Evolutionary conservation across 1,140 invertebrate genomes (phyloP).

Genomic region (Drosophila hydei): DNA sequence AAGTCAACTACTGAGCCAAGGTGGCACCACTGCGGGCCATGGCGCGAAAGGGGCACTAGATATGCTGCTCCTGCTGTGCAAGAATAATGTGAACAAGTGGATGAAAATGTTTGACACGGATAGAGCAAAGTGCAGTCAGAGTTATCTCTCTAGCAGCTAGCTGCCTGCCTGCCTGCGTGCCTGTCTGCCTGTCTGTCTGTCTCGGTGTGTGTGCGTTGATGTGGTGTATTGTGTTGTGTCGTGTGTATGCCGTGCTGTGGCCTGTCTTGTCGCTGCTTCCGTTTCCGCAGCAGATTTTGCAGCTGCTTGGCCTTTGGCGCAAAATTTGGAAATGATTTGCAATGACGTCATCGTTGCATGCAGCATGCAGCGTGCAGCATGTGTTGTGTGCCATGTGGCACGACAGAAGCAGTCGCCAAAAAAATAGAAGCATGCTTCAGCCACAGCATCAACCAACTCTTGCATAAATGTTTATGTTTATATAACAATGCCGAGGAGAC

Average conservation of each 20-base stretch:
- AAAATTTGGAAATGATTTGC: constrained; percentile 80
- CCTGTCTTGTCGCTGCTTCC: constrained; percentile 69
- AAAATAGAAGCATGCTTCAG: not conserved
- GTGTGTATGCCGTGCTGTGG: constrained; percentile 60
- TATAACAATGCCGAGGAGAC: constrained; percentile 48
- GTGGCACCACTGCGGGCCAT: not conserved
- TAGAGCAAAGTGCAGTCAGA: constrained; percentile 57
- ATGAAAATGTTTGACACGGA: constrained; percentile 80
- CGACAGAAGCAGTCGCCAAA: constrained; percentile 5
- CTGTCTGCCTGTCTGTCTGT: constrained; percentile 2
- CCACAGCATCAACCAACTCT: constrained; percentile 1
- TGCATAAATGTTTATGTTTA: constrained; percentile 57
- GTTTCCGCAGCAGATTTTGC: constrained; percentile 53
- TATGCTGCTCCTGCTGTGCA: constrained; percentile 53
- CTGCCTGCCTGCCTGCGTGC: constrained; percentile 1
- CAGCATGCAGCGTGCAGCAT: not conserved
- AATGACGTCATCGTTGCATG: constrained; percentile 64
- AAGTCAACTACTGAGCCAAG: constrained; percentile 30
- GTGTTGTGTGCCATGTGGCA: constrained; percentile 29
- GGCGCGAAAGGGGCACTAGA: not conserved
- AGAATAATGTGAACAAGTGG: constrained; percentile 78
- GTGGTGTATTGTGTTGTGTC: not conserved
- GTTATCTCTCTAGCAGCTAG: constrained; percentile 13
- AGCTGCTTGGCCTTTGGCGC: constrained; percentile 64
- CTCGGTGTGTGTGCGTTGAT: constrained; percentile 26